These are phyloP conservation scores for Scomberomorus guttatus DNA, from an alignment of 2,797 vertebrate species.

Conservation along the genomic window DNA sequence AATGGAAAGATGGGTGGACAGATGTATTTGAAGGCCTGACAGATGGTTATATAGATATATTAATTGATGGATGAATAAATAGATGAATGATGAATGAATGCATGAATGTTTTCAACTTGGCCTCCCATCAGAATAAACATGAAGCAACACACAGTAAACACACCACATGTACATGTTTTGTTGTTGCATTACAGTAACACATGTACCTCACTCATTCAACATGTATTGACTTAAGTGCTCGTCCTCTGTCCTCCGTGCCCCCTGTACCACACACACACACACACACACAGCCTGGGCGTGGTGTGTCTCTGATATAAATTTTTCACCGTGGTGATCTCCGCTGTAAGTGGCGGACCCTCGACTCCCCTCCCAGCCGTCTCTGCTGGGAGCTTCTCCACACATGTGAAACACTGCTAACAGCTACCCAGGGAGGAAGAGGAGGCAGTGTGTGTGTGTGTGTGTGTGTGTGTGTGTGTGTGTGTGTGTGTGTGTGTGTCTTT, in stretches of 20 bases:
- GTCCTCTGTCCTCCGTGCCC: not conserved
- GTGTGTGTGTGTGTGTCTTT: conserved; percentile 35
- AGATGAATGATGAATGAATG: not conserved
- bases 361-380: conserved; percentile 55
- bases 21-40: too few relatives aligned
- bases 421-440: conserved; percentile 62
- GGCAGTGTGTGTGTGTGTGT: conserved; percentile 3
- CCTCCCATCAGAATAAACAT: not conserved
- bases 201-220: conserved; percentile 49
- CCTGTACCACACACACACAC: conserved; percentile 2
- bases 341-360: conserved; percentile 68
- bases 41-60: not conserved
- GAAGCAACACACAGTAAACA: conserved; percentile 1
- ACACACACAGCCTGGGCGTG: conserved; percentile 20
- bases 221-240: conserved; percentile 55
- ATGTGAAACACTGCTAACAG: conserved; percentile 80
- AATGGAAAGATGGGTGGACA: not conserved
- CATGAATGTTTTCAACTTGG: not conserved
- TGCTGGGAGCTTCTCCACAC: conserved; percentile 71
- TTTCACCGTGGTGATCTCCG: conserved; percentile 73
- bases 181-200: conserved; percentile 42
- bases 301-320: conserved; percentile 67
- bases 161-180: not conserved
- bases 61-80: not conserved
- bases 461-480: conserved; percentile 18